Conservation (phyloP, 2,888 invertebrate species). For the Notocelia uddmanniana region DNA sequence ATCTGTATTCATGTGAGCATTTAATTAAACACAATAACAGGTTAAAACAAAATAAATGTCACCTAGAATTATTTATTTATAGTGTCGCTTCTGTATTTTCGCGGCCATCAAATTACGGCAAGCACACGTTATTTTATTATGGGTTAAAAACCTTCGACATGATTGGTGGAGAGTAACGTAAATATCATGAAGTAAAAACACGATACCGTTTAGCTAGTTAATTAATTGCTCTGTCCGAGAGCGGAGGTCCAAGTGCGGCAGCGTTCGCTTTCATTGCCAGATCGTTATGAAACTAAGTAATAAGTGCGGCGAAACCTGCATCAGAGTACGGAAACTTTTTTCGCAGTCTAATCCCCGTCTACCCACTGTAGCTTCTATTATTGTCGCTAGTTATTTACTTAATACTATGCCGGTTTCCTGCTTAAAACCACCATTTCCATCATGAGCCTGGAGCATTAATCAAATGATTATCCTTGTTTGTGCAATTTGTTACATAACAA, state of each 20-base stretch:
- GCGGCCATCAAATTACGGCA: not conserved
- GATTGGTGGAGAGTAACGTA: slow-evolving; percentile 81
- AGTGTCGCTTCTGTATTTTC: not conserved
- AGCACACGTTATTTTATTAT: not conserved
- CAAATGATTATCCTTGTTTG: too few species aligned
- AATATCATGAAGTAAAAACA: slow-evolving; percentile 84
- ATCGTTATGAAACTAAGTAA: slow-evolving; percentile 79
- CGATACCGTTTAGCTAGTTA: slow-evolving; percentile 83
- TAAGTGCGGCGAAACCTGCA: slow-evolving; percentile 67
- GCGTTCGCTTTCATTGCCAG: slow-evolving; percentile 67
- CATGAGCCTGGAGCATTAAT: too few species aligned
- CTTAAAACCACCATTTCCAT: too few species aligned
- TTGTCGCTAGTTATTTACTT: not conserved
- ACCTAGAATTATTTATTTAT: too few species aligned
- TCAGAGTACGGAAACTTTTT: slow-evolving; percentile 69
- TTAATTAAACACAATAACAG: too few species aligned
- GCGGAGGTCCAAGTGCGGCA: slow-evolving; percentile 55
- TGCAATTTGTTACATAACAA: too few species aligned
- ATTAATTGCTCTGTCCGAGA: slow-evolving; percentile 81
- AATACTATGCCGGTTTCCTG: not conserved
- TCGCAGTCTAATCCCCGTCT: slow-evolving; percentile 53
- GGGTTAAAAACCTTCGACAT: slow-evolving; percentile 64
- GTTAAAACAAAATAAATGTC: too few species aligned
- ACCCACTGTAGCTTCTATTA: slow-evolving; percentile 66
- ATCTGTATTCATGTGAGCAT: too few species aligned